phyloP scores from a whole-genome alignment of 2,797 vertebrate species.

The Siniperca undulata region DNA sequence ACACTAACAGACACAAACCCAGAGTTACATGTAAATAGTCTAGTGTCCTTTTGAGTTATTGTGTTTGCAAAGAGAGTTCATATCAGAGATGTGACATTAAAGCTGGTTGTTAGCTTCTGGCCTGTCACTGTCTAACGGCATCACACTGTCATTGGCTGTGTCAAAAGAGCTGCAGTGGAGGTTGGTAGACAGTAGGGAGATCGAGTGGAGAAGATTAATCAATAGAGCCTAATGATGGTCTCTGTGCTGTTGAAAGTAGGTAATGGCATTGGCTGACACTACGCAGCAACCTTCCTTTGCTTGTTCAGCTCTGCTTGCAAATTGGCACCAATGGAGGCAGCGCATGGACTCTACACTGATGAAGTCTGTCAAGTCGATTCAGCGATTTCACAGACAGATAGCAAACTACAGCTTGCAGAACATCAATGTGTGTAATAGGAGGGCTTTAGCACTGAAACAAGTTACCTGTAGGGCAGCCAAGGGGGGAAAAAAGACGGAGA shows the following conservation, averaged over 20 bases:
- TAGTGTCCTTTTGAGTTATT: neutral
- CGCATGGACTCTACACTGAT: neutral
- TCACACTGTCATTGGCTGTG: neutral
- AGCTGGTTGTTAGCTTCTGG: constrained; percentile 13
- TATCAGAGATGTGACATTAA: neutral
- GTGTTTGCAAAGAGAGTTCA: neutral
- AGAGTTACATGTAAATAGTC: neutral
- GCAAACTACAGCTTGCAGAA: neutral
- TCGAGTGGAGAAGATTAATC: constrained; percentile 16
- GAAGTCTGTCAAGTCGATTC: constrained; percentile 28
- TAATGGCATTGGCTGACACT: neutral
- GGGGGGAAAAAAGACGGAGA: neutral
- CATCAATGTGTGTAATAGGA: constrained; percentile 8
- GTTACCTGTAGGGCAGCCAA: neutral
- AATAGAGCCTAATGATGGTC: constrained; percentile 33
- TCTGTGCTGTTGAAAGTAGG: constrained; percentile 12
- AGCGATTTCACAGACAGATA: constrained; percentile 14
- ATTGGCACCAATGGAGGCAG: constrained; percentile 20
- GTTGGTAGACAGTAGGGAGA: neutral
- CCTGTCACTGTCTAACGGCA: neutral
- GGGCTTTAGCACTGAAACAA: neutral
- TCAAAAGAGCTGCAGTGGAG: constrained; percentile 19
- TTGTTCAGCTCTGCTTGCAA: constrained; percentile 33
- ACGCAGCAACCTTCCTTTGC: constrained; percentile 16
- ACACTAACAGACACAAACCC: neutral